Percentiles rank a stretch among this genome's conserved stretches.
Evolutionary conservation across 2,888 invertebrate species (phyloP).

Genomic region (Acronicta aceris): DNA sequence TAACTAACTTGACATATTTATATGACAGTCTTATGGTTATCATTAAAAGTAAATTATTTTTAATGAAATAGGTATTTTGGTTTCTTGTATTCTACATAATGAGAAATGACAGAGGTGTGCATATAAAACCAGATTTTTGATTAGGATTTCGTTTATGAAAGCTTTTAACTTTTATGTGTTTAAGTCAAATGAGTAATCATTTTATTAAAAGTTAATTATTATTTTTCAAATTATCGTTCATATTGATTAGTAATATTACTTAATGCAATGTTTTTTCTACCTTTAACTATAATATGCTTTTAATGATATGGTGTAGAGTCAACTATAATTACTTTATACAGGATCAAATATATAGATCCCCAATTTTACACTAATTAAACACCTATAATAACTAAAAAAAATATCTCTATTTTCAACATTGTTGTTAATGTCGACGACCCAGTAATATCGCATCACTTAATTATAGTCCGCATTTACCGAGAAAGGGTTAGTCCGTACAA

Average conservation of each 20-base stretch:
- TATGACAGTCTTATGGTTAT: constrained; percentile 21
- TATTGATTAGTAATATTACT: too few relatives aligned
- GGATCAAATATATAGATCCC: not conserved
- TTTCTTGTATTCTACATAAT: constrained; percentile 15
- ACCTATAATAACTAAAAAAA: constrained; percentile 15
- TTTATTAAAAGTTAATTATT: too few relatives aligned
- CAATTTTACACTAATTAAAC: constrained; percentile 5
- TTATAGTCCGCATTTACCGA: constrained; percentile 33
- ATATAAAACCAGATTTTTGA: constrained; percentile 9
- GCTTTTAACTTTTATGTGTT: too few relatives aligned
- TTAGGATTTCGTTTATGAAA: not conserved
- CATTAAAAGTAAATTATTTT: constrained; percentile 37
- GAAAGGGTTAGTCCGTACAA: constrained; percentile 35
- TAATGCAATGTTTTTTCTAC: too few relatives aligned
- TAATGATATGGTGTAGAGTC: too few relatives aligned
- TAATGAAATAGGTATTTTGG: constrained; percentile 29
- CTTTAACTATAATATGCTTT: too few relatives aligned
- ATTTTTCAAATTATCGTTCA: too few relatives aligned
- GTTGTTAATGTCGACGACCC: constrained; percentile 18
- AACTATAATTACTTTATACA: not conserved
- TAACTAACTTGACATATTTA: constrained; percentile 39
- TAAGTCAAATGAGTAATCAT: too few relatives aligned
- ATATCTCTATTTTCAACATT: constrained; percentile 11
- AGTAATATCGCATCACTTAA: constrained; percentile 34
- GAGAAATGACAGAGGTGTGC: constrained; percentile 10